Evolutionary conservation across 2,888 invertebrate species (phyloP).

Genomic region (Alloplasta piceator): DNA sequence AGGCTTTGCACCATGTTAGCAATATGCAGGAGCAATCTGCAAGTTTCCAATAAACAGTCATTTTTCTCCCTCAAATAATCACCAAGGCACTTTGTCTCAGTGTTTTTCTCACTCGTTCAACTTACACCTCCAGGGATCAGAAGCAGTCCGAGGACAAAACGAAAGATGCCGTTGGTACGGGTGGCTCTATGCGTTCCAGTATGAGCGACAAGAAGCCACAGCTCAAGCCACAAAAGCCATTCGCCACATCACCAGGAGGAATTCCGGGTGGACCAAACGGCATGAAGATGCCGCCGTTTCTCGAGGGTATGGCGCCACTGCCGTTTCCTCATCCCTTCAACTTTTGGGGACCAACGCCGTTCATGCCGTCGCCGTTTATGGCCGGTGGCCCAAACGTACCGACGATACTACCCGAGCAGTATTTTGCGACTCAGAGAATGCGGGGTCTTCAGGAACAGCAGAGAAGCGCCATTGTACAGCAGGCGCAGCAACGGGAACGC

Average conservation of each 20-base stretch:
- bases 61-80: too few species aligned
- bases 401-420: conserved; percentile 86
- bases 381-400: conserved; percentile 84
- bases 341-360: conserved; percentile 90
- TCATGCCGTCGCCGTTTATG: conserved; percentile 85
- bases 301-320: conserved; percentile 86
- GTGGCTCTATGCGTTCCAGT: conserved; percentile 73
- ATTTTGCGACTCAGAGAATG: conserved; percentile 92
- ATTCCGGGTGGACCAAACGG: conserved; percentile 87
- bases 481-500: conserved; percentile 73
- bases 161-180: conserved; percentile 75
- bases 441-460: conserved; percentile 90
- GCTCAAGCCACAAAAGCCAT: conserved; percentile 84
- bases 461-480: conserved; percentile 78
- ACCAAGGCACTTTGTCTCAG: too few species aligned
- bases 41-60: too few species aligned
- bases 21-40: too few species aligned
- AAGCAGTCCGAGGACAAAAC: conserved; percentile 81
- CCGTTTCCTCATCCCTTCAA: conserved; percentile 89
- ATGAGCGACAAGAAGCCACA: conserved; percentile 82
- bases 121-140: conserved; percentile 77
- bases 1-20: too few species aligned
- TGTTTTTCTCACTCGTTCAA: too few species aligned
- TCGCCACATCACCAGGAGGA: conserved; percentile 70
- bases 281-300: conserved; percentile 88